Evolutionary conservation across 2,113 vertebrate genomes (phyloP).

Genomic region (Calidris pygmaea): DNA sequence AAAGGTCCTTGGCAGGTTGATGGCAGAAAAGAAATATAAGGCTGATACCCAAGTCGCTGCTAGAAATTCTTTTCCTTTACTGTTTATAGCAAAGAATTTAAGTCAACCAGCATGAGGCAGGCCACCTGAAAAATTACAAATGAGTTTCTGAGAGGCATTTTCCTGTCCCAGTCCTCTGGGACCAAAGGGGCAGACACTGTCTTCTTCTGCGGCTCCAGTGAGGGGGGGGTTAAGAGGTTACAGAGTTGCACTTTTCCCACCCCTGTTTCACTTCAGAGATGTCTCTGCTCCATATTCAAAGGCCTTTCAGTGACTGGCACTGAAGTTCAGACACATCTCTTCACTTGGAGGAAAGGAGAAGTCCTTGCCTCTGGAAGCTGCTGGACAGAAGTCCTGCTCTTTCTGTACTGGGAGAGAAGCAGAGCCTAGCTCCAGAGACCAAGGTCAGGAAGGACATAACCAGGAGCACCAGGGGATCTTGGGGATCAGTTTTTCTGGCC

Average conservation of each 20-base stretch:
- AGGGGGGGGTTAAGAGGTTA: accelerated
- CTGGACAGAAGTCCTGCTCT: neutral
- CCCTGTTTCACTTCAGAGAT: neutral
- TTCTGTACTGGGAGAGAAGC: neutral
- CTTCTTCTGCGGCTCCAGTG: neutral
- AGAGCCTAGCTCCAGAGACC: accelerated
- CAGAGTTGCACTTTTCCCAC: neutral
- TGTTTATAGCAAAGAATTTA: neutral
- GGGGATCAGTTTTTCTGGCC: neutral
- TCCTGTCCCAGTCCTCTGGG: neutral
- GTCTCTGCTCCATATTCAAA: neutral
- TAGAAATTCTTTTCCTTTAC: neutral
- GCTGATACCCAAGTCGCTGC: accelerated
- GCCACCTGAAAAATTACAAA: neutral
- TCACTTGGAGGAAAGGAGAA: neutral
- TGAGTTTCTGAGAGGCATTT: neutral
- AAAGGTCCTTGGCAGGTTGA: neutral
- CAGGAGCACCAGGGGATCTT: neutral
- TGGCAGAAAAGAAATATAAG: neutral
- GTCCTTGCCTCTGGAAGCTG: neutral
- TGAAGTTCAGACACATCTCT: neutral
- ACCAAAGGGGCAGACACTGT: neutral
- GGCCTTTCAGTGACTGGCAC: accelerated
- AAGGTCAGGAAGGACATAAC: neutral
- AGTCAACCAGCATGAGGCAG: neutral